Conservation (phyloP, 23 tunicate genomes). For the Ascidia mentula region DNA sequence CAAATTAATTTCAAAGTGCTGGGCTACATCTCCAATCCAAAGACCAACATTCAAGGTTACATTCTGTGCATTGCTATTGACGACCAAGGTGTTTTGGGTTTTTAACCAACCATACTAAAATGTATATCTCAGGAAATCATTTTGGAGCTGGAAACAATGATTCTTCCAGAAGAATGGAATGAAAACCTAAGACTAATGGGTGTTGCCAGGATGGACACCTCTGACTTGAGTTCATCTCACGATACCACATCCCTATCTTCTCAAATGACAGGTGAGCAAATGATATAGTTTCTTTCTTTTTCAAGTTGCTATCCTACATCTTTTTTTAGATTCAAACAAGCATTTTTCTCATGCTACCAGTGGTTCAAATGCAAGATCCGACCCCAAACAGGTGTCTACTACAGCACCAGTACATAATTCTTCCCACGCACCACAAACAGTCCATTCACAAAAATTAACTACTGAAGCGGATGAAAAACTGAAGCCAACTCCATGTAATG, state of each 20-base stretch:
- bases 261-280: neutral
- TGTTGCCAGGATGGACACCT: neutral
- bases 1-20: conserved; percentile 48
- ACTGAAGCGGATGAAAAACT: neutral
- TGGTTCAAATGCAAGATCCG: neutral
- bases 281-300: too few relatives aligned
- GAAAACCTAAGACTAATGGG: conserved; percentile 24
- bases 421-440: neutral
- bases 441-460: neutral
- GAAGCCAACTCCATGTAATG: neutral
- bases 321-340: neutral
- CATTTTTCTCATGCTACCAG: neutral
- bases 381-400: neutral
- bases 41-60: conserved; percentile 79
- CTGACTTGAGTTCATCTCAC: neutral
- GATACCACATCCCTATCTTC: neutral
- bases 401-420: neutral
- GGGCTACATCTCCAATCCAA: conserved; percentile 59
- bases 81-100: neutral
- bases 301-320: neutral
- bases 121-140: conserved; percentile 51
- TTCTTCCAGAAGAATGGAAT: conserved; percentile 66
- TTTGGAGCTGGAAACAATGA: conserved; percentile 68
- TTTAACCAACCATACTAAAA: neutral
- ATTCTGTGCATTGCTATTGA: neutral